Base-by-base conservation (phyloP, 2,888 invertebrate genomes). In the Ormyrus nitidulus region DNA sequence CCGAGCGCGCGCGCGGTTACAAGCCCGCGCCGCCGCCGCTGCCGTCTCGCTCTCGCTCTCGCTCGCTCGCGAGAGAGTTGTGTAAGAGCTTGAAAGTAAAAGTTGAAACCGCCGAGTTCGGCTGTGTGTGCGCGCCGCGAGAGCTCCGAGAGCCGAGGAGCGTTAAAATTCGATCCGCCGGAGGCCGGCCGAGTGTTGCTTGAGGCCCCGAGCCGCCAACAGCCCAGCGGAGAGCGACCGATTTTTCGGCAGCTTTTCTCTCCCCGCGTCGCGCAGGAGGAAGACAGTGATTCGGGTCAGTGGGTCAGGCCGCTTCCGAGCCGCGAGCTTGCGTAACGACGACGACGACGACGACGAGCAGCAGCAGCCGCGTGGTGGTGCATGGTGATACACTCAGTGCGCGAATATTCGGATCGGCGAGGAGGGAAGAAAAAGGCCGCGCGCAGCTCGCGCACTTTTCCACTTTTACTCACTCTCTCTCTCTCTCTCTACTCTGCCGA, bases 61-160 rank as follows among this genome's bases (percentile, higher is more conserved):
- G 56, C 80, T 44, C 54, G 56, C 19, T 19, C 70, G 44, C 70
- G 59, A 46, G 54, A 58, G 70, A 19, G 90, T 90, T 90, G 90
- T 90, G 90, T 90, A 90, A 90, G 90, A 90, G 88, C 90, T 90
- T 69, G 90, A 90, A 90, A 90, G 90, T 90, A 90, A 90, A 90
- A 90, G 90, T 90, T 89, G 90, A 90, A 90, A 90, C 89, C 86
- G 88, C 86, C 86, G 88, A 87, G 86, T 88, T 86, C 84, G 86
- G 87, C 84, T 85, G 85, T 49, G 84, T 84, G 84, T 78, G 80
- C 80, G 80, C 77, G 82, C 34, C 80, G 80, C 70, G 79, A 80
- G 19, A 19, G 64, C 34, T 34, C 34, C 34, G 83, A 82, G 83
- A 81, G 83, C 84, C 83, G 54, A 88, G 86, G 86, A 87, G 88